Evolutionary conservation across 2,797 vertebrate species (phyloP).

Genomic region (Artibeus jamaicensis): DNA sequence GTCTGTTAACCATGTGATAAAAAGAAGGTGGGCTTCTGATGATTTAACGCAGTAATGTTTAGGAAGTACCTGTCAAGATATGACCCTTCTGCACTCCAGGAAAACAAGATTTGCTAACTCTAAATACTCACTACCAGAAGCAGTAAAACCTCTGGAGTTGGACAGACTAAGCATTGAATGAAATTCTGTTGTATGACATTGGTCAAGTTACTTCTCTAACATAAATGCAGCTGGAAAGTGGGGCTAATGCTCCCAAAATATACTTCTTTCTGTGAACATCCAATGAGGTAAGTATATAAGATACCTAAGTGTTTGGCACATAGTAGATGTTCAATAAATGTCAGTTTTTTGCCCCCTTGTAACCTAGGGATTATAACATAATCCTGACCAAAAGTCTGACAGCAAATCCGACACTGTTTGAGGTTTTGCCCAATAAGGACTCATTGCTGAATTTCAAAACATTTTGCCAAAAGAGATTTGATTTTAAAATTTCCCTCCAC

Average conservation of each 20-base stretch:
- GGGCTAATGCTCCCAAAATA: not conserved
- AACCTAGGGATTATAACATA: not conserved
- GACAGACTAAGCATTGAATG: not conserved
- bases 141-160: not conserved
- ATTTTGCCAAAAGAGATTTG: not conserved
- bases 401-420: not conserved
- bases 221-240: not conserved
- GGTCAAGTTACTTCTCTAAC: not conserved
- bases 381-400: not conserved
- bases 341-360: not conserved
- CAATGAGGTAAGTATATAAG: not conserved
- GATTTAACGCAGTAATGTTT: not conserved
- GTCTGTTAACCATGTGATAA: not conserved
- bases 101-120: not conserved
- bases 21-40: not conserved
- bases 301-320: not conserved
- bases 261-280: not conserved
- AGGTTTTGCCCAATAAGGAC: not conserved
- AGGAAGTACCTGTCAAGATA: not conserved
- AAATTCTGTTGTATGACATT: not conserved
- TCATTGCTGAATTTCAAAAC: not conserved
- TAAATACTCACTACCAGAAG: not conserved
- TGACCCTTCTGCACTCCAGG: not conserved
- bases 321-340: not conserved
- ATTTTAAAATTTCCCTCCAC: constrained; percentile 8